Conservation (phyloP, 2,113 vertebrate species). For the Seriola rivoliana region DNA sequence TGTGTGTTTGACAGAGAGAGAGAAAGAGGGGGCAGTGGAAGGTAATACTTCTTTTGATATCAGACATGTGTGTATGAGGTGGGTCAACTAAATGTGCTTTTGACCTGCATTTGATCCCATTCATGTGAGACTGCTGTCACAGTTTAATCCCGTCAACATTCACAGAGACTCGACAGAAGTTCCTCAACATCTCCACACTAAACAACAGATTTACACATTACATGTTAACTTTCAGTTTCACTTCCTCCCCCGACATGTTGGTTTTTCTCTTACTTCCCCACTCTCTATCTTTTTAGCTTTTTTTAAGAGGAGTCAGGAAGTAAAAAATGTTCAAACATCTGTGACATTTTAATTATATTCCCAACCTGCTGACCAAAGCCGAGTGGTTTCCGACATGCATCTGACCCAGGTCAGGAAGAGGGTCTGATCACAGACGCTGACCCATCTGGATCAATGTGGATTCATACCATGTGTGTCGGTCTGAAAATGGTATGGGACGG, state of each 20-base stretch:
- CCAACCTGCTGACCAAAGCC: background rate
- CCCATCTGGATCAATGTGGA: conserved; percentile 5
- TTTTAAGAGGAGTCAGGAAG: conserved; percentile 10
- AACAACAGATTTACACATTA: conserved; percentile 33
- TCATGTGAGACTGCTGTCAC: conserved; percentile 31
- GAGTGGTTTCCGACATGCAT: background rate
- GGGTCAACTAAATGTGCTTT: conserved; percentile 38
- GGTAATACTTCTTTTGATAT: conserved; percentile 37
- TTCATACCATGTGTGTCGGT: conserved; percentile 3
- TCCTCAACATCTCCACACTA: background rate
- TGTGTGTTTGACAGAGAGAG: background rate
- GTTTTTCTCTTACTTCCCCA: background rate
- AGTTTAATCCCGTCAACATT: conserved; percentile 26
- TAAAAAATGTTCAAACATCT: background rate
- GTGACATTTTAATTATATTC: background rate
- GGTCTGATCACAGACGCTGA: background rate
- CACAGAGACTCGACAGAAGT: background rate
- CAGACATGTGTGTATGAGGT: conserved; percentile 25
- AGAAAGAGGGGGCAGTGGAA: conserved; percentile 17
- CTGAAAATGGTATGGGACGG: conserved; percentile 3
- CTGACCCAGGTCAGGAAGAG: conserved; percentile 1
- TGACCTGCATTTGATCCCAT: conserved; percentile 32
- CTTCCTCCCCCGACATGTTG: background rate
- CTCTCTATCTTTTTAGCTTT: background rate
- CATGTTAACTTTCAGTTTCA: conserved; percentile 22